Percentiles rank a stretch among this genome's conserved stretches.
These are phyloP conservation scores for Cottoperca gobio DNA, from an alignment of 2,797 vertebrate genomes.

Conservation along the genomic window DNA sequence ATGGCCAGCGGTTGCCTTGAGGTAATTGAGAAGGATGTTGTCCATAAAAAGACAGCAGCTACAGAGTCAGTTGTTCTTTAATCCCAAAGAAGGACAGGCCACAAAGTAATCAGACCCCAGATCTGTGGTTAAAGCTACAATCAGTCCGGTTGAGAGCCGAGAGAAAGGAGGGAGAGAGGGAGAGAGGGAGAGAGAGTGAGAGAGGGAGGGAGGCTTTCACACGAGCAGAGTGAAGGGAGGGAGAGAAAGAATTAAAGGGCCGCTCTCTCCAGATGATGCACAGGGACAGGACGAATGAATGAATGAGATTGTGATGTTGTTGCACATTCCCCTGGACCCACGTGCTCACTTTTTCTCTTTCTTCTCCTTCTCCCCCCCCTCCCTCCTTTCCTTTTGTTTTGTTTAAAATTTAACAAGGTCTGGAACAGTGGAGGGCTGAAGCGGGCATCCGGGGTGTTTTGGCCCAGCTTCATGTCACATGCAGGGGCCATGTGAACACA, in stretches of 20 bases:
- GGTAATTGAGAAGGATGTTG: slow-evolving; percentile 29
- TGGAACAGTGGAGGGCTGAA: slow-evolving; percentile 82
- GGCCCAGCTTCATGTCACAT: slow-evolving; percentile 84
- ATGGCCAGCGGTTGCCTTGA: slow-evolving; percentile 15
- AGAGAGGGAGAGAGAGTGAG: slow-evolving; percentile 34
- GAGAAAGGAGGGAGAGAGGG: slow-evolving; percentile 34
- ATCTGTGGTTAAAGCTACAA: slow-evolving; percentile 68
- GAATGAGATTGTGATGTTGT: slow-evolving; percentile 80
- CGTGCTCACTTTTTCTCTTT: slow-evolving; percentile 63
- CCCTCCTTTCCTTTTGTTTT: slow-evolving; percentile 79
- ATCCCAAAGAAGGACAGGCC: slow-evolving; percentile 48
- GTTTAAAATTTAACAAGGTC: slow-evolving; percentile 86
- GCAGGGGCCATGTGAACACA: slow-evolving; percentile 84
- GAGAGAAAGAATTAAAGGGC: slow-evolving; percentile 61
- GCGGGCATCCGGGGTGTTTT: slow-evolving; percentile 85
- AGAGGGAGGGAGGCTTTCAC: slow-evolving; percentile 42
- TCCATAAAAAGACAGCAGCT: slow-evolving; percentile 37
- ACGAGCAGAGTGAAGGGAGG: slow-evolving; percentile 29
- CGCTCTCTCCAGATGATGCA: slow-evolving; percentile 66
- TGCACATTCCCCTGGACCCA: slow-evolving; percentile 77
- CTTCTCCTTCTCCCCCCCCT: slow-evolving; percentile 44
- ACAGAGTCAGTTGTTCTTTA: slow-evolving; percentile 53
- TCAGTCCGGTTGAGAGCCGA: slow-evolving; percentile 45
- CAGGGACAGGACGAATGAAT: slow-evolving; percentile 61
- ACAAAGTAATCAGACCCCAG: slow-evolving; percentile 68